Evolutionary conservation across 2,797 vertebrate species (phyloP), one percentile per base, ranked within the genome.

Genomic region (Acrossocheilus wenchowensis): DNA sequence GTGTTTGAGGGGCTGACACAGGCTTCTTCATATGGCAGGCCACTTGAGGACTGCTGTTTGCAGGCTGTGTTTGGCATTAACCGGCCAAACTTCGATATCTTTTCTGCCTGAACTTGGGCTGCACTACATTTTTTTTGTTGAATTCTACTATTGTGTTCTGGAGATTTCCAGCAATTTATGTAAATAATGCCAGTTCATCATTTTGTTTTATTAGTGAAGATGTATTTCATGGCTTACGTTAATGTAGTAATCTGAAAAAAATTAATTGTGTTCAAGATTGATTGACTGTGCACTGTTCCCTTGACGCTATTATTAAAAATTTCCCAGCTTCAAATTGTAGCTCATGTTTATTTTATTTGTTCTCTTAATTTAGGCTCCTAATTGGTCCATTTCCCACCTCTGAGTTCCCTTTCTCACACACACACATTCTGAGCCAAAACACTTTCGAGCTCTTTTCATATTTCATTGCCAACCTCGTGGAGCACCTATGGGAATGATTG

Each of bases 401-500:
- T 45, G 30, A 52, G 54, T 54, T 73, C 52, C n/a, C 75, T 80
- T 85, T 79, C 64, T 19, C 3, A 80, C 36, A 78, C 21, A 57
- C 87, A 84, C 87, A 86, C 69, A 71, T 85, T 85, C 3, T 74
- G 0, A 86, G 86, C 88, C 78, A 89, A 72, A 68, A 68, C 68
- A 72, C 60, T 66, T 72, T 77, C 89, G 74, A 90, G 91, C 86
- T 89, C 90, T 86, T 87, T 90, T 90, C 86, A 52, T 78, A 89
- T 94, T 88, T 93, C 93, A 93, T 90, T 92, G 90, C 89, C 93
- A 91, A 86, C 77, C 75, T 88, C 73, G 30, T 86, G 64, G 57
- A 86, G 95, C 92, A 96, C 96, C 96, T 96, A 89, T 90, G 94
- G 95, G 94, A 94, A 88, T 95, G 96, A 97, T 98, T 98, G 97